These are phyloP conservation scores for Blastobasis lacticolella DNA, from an alignment of 2,888 invertebrate genomes.

Conservation along the genomic window DNA sequence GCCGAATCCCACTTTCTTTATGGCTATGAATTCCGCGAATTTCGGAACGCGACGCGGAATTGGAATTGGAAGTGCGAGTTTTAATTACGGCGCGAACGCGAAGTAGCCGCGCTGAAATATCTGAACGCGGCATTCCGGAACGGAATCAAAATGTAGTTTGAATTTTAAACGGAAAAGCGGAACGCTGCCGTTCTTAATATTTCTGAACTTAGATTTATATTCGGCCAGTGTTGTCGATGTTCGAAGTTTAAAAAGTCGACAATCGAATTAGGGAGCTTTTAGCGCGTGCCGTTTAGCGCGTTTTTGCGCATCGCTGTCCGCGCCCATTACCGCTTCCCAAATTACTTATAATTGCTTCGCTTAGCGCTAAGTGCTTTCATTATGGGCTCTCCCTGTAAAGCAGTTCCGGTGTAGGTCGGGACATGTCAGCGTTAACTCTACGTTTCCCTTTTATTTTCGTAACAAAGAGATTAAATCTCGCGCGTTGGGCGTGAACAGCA, in stretches of 20 bases:
- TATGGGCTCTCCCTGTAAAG: constrained; percentile 48
- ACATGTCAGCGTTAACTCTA: constrained; percentile 45
- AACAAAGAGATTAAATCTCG: constrained; percentile 16
- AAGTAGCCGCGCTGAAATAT: constrained; percentile 36
- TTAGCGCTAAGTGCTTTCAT: constrained; percentile 73
- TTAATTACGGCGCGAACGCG: constrained; percentile 54
- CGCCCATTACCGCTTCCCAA: constrained; percentile 67
- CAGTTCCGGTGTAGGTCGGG: constrained; percentile 44
- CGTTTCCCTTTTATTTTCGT: constrained; percentile 34
- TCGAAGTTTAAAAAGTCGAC: constrained; percentile 59
- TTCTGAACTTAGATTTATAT: constrained; percentile 24
- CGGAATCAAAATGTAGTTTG: constrained; percentile 2
- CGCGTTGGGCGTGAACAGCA: no score
- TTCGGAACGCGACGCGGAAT: constrained; percentile 45
- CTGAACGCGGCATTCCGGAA: constrained; percentile 10
- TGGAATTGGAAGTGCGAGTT: constrained; percentile 45
- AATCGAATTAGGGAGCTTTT: constrained; percentile 73
- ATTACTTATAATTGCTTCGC: constrained; percentile 74
- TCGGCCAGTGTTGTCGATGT: constrained; percentile 24
- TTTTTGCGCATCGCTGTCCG: constrained; percentile 72
- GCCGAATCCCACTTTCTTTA: constrained; percentile 65
- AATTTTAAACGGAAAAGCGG: neutral
- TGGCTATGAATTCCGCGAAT: constrained; percentile 59
- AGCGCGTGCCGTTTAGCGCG: constrained; percentile 64
- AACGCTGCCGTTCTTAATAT: neutral